Evolutionary conservation across 2,797 vertebrate species (phyloP), one percentile per base, ranked within the genome.

Genomic region (Sparus aurata): DNA sequence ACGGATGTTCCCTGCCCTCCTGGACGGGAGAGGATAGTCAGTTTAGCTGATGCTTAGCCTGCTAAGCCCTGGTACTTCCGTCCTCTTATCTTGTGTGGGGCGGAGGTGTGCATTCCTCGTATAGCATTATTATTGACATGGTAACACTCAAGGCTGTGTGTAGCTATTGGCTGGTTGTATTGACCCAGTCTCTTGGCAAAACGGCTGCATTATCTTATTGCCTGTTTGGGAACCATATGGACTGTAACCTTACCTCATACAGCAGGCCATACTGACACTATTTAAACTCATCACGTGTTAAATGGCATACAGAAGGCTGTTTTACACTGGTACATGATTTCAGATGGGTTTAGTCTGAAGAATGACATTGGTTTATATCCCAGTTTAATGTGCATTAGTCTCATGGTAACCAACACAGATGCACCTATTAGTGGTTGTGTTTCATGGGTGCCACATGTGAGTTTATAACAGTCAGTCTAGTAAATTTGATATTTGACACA

Each of bases 1-100:
- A 2, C 41, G 30, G 22, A 80, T 52, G 53, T 5, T 59, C 38
- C 59, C 68, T 55, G 65, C 45, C 69, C 53, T 75, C 55, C 60
- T 71, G 74, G 60, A 53, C 45, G 72, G 73, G 61, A 67, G 3
- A 46, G 82, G 84, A 81, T 68, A 78, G 77, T 57, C 61, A 17
- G 85, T 85, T 93, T 73, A 91, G 88, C 88, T 68, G 85, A 86
- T 83, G 88, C 91, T 94, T 91, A 93, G 87, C 72, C 83, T 22
- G 82, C 59, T 94, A 94, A 95, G 90, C 92, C 78, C 66, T 5
- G 64, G 6, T 67, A 82, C 89, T 94, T 93, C 93, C 89, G 91
- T 53, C 79, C 80, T 83, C 80, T 90, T 82, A 87, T 91, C 90
- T 80, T 17, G 17, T 12, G 18, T 30, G 43, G 49, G 64, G 77